phyloP scores from a whole-genome alignment of 2,888 invertebrate species.

The Anorthoa munda region DNA sequence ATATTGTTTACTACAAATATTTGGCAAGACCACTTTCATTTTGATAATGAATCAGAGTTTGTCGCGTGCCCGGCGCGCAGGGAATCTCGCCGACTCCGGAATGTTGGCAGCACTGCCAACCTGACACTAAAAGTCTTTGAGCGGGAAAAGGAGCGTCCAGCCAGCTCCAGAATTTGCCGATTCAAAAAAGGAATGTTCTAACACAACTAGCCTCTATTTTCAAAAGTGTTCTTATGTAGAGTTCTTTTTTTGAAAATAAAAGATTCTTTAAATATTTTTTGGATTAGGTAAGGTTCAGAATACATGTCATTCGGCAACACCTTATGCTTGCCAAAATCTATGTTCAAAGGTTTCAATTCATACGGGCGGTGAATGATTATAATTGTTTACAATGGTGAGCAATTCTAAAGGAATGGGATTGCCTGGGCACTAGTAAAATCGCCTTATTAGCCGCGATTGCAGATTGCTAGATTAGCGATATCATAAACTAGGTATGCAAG shows the following conservation, averaged over 20 bases:
- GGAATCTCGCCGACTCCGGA: constrained; percentile 65
- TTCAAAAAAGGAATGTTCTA: constrained; percentile 3
- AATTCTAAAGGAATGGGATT: constrained; percentile 4
- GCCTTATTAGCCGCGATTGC: neutral
- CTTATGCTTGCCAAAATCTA: constrained; percentile 26
- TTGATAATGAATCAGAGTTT: constrained; percentile 71
- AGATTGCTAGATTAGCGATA: neutral
- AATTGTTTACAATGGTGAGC: constrained; percentile 27
- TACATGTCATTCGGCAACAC: constrained; percentile 5
- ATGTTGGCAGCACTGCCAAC: constrained; percentile 73
- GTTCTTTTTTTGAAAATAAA: constrained; percentile 2
- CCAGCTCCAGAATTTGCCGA: constrained; percentile 28
- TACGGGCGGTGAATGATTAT: constrained; percentile 6
- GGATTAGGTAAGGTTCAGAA: constrained; percentile 10
- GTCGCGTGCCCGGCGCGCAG: constrained; percentile 66
- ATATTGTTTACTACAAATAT: constrained; percentile 71
- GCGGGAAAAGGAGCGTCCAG: constrained; percentile 37
- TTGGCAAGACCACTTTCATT: constrained; percentile 70
- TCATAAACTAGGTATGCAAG: neutral
- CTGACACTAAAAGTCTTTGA: constrained; percentile 61
- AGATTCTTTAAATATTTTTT: constrained; percentile 32
- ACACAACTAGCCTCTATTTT: neutral
- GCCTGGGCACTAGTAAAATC: constrained; percentile 5
- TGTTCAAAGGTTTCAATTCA: constrained; percentile 25
- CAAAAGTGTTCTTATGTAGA: neutral